Percentiles rank a stretch among this genome's conserved stretches.
phyloP scores from a whole-genome alignment of 2,888 invertebrate genomes.

The Poecilobothrus nobilitatus region DNA sequence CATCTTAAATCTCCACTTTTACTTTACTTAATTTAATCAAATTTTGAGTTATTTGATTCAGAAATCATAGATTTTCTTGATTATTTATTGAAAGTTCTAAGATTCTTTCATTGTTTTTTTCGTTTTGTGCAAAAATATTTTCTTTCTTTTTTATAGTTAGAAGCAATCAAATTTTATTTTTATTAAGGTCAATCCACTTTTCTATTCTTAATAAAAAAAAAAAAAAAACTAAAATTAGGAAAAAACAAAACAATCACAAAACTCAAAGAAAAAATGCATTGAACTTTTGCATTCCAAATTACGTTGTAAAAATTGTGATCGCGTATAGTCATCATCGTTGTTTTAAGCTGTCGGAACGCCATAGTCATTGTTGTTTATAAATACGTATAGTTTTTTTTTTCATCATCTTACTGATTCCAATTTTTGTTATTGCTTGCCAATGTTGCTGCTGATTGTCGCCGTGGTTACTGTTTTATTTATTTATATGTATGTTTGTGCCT shows the following conservation, averaged over 20 bases:
- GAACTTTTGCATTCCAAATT: neutral
- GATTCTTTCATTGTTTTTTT: neutral
- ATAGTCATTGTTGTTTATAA: neutral
- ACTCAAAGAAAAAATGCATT: neutral
- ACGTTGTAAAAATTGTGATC: neutral
- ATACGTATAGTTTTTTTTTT: neutral
- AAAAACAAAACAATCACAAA: no score
- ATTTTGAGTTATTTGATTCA: no score
- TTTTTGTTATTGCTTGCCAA: neutral
- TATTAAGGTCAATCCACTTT: neutral
- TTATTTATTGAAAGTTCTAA: neutral
- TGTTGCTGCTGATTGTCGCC: neutral
- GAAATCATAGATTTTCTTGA: neutral
- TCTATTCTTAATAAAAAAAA: neutral
- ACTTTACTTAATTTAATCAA: no score
- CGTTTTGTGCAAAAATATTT: neutral
- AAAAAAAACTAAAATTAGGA: neutral
- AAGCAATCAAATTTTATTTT: conserved; percentile 1
- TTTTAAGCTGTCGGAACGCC: neutral
- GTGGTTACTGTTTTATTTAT: neutral
- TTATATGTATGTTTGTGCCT: neutral
- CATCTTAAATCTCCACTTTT: no score
- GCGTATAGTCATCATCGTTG: neutral
- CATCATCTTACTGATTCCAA: neutral
- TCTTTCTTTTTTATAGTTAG: neutral